Percentiles rank a stretch among this genome's conserved stretches.
Conservation (phyloP, 1,140 invertebrate genomes). For the Pseudachorutes palmiensis region DNA sequence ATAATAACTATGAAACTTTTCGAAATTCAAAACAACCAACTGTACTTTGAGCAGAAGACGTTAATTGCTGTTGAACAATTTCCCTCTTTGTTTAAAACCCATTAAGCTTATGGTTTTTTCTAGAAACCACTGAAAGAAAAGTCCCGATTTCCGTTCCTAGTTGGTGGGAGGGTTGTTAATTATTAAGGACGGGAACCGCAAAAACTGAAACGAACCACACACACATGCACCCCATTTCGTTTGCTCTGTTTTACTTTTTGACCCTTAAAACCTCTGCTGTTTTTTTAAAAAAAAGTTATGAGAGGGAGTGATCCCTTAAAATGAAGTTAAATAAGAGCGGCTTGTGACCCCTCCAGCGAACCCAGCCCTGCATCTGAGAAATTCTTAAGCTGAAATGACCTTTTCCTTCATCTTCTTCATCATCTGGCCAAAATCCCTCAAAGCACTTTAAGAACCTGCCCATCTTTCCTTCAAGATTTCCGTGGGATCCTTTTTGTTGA, state of each 20-base stretch:
- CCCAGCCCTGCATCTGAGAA: background rate
- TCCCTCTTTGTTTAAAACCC: background rate
- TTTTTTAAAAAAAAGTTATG: background rate
- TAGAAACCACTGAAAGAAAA: too few species aligned
- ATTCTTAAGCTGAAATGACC: background rate
- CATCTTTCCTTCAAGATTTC: background rate
- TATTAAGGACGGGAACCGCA: too few species aligned
- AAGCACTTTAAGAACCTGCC: background rate
- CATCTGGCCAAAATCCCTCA: background rate
- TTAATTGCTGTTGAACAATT: background rate
- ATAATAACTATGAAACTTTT: too few species aligned
- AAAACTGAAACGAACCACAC: too few species aligned
- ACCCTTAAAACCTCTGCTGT: too few species aligned
- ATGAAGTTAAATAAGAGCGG: background rate
- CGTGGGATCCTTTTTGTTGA: background rate
- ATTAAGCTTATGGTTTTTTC: too few species aligned
- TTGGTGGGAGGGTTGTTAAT: too few species aligned
- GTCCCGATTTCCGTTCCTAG: too few species aligned
- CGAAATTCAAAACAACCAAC: background rate
- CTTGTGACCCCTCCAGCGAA: background rate
- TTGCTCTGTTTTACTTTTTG: too few species aligned
- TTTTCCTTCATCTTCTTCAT: background rate
- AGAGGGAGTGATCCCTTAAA: background rate
- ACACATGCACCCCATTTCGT: too few species aligned
- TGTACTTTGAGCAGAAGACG: background rate